Evolutionary conservation across 2,888 invertebrate genomes (phyloP), one percentile per base, ranked within the genome.

Genomic region (Lacanobia wlatinum): DNA sequence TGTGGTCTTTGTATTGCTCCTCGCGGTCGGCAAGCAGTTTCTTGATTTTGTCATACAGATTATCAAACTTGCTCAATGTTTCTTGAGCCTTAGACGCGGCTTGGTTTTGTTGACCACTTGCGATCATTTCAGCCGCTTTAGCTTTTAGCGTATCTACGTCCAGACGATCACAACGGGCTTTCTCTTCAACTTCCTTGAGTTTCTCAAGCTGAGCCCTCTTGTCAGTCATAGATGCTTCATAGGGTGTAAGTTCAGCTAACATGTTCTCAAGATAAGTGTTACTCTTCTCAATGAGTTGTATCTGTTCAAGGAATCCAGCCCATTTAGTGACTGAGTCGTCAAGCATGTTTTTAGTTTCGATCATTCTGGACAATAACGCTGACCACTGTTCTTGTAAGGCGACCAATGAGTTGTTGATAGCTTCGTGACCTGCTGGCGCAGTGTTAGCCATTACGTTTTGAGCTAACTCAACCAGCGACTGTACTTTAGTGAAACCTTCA

Each of bases 361-460:
- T 97, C 97, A 99, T 98, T 90, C 98, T 98, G 0, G 98, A 97
- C 4, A 98, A 97, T 63, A 99, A 95, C 10, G 97, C 97, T 40
- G 99, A 98, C 99, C 99, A 99, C 87, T 98, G 98, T 89, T 98
- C 98, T 95, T 99, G 99, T 60, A 99, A 95, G 73, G 97, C 97
- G 1, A 98, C 97, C 9, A 99, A 94, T 5, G 98, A 97, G 81
- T 98, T 97, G 86, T 99, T 99, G 67, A 99, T 98, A 43, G 97
- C 97, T 83, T 98, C 98, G 84, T 99, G 99, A 0, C 99, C 99
- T 50, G 97, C 96, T 1, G 98, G 98, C 0, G 99, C 98, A 0
- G 99, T 99, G 89, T 99, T 99, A 0, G 98, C 98, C 87, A 99
- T 95, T 0, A 99, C 98, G 84, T 97, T 97, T 93, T 99, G 99